Base-by-base conservation (phyloP, 2,888 invertebrate species). In the Seladonia tumulorum region DNA sequence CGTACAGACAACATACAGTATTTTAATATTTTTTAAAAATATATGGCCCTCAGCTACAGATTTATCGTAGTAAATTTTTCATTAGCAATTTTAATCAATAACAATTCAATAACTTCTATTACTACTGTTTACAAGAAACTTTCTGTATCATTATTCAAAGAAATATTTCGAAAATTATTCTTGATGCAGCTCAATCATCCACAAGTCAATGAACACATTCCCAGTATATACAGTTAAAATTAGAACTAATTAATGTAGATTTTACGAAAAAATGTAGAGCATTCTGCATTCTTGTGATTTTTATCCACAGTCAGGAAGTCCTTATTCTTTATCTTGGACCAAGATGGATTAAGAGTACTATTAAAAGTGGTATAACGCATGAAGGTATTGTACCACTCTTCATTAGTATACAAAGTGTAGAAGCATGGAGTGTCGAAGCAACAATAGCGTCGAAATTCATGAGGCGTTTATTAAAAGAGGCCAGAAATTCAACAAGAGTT, bases 381-480 rank as follows among this genome's bases (percentile, higher is more conserved):
- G 39, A 22, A 35, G 22, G 39, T 68, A 68, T 68, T 39, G 18
- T 22, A 22, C 22, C 35, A 39, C 68, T 8, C 10, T 68, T 68
- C 39, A 68, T 68, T 68, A 39, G 35, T 68, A 22, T 68, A 39
- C 68, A 12, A 39, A 22, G 39, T 68, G 22, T 35, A 68, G 29
- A 39, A 68, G 35, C 22, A 22, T 12, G 22, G 39, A 22, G 68
- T 68, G 39, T 68, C 39, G 68, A 39, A 68, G 68, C 39, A 35
- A 68, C 68, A 39, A 68, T 68, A 39, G 68, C 39, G 35, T 39
- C 10, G 22, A 68, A 68, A 68, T 68, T 68, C 68, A 68, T 68
- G 68, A 68, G 68, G 12, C 68, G 39, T 39, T 68, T 68, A 68
- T 68, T 68, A 39, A 68, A 63, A 68, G 68, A 35, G 68, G 39